phyloP scores from a whole-genome alignment of 2,888 invertebrate genomes.

The Ormyrus pomaceus region DNA sequence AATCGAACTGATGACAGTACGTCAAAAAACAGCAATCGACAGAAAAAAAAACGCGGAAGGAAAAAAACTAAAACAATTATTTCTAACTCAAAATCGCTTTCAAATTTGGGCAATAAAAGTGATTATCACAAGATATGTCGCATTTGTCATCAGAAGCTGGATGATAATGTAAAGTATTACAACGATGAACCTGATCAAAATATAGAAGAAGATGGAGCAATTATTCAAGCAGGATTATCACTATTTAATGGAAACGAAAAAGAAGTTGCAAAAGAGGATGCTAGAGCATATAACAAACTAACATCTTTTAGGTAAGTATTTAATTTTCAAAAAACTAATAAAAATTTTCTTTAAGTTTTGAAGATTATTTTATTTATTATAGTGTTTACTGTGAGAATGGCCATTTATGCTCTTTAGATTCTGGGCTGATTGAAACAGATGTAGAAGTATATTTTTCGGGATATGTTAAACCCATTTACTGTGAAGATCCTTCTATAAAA shows the following conservation, averaged over 20 bases:
- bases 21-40: not conserved
- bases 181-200: constrained; percentile 86
- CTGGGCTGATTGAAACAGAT: constrained; percentile 87
- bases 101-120: not conserved
- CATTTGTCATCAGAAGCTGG: constrained; percentile 77
- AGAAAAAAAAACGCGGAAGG: not conserved
- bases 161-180: constrained; percentile 78
- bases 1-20: not conserved
- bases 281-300: constrained; percentile 80
- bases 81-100: too few relatives aligned
- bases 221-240: constrained; percentile 84
- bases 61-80: not conserved
- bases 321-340: constrained; percentile 6
- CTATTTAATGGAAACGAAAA: constrained; percentile 83
- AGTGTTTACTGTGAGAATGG: constrained; percentile 87
- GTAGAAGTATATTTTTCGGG: constrained; percentile 86
- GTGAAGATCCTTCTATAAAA: constrained; percentile 82
- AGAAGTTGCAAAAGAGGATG: constrained; percentile 76
- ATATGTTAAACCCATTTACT: constrained; percentile 87
- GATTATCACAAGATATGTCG: constrained; percentile 67
- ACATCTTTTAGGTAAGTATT: constrained; percentile 69
- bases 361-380: constrained; percentile 49
- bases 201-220: constrained; percentile 85
- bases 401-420: constrained; percentile 87
- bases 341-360: not conserved